Base-by-base conservation (phyloP, 2,888 invertebrate species). In the Tricholauxania praeusta region DNA sequence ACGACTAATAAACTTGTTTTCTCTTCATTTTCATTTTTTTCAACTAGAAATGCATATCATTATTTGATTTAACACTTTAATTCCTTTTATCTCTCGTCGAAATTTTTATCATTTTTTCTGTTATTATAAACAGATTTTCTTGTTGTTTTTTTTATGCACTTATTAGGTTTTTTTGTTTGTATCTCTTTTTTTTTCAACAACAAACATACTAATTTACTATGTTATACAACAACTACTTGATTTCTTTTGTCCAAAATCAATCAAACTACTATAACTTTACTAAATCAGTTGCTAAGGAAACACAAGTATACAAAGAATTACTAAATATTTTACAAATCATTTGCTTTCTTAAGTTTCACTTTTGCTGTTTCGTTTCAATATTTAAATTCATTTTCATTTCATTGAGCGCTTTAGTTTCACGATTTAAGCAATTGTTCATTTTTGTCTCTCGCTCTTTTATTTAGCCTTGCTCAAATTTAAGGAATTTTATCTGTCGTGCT, bases 401-500 rank as follows among this genome's bases (percentile, higher is more conserved):
- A 17, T 32, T 57, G n/a, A 15, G 52, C 53, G 52, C 53, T 53
- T 68, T 60, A 73, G 69, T 71, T 59, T 69, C n/a, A 28, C 55
- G 55, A 73, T 75, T 64, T 73, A 74, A 73, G 63, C 72, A 68
- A 68, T 76, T 73, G 62, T 73, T 53, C 55, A 59, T n/a, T 47
- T 72, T 72, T 73, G 66, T 73, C 70, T 57, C 53, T 19, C 17
- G 17, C 12, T 63, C 19, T 57, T 6, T 57, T 49, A 68, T 66
- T 65, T 66, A 63, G 63, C 48, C 39, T 55, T 53, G 57, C 55
- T 62, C 28, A 60, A 67, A 62, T 48, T 71, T 67, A 69, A 65
- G 74, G 67, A 72, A 77, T 80, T 79, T 79, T 80, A 78, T 77
- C 76, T 79, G 81, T 82, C 83, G 80, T 82, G 83, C 82, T 82